Evolutionary conservation across 1,140 invertebrate species (phyloP), one percentile per base, ranked within the genome.

Genomic region (Pomphorhynchus laevis): DNA sequence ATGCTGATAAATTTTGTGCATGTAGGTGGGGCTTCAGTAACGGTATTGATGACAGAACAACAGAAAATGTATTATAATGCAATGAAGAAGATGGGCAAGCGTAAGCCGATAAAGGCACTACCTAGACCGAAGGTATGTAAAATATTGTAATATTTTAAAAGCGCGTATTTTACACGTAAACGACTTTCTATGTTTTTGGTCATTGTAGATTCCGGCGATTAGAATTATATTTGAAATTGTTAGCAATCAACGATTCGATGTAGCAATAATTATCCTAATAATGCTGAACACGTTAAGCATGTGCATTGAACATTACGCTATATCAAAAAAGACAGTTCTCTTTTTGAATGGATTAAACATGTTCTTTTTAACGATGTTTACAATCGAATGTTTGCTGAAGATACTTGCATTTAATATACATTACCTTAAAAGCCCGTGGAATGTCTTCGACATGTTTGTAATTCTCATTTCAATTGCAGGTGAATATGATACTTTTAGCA

Each of bases 11-110:
- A 17, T 27, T 17, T 18, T 40, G 12, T 14, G 29, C 40, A 54
- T 49, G 51, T 64, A 57, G 74, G 75, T 50, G 84, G 84, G 52
- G 82, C 80, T 47, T 89, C 80, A 46, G 64, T 93, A 34, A 82
- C 91, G 59, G 82, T 91, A 76, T 91, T 93, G 65, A 91, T 93
- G 82, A 91, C 82, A 47, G 82, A 93, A 59, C 80, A 91, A 63
- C 84, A 93, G 62, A 93, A 91, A 66, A 93, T 91, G 63, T 93
- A 93, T 61, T 93, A 91, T 64, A 86, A 84, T 59, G 82, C 82
- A 39, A 93, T 93, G 84, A 93, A 93, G 61, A 86, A 89, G 62
- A 89, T 93, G 77, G 75, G 77, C 47, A 79, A 73, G 25, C 91
- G 89, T 58, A 80, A 86, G 60, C 84, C 82, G 29, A 65, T 84